Conservation (phyloP, 1,140 invertebrate species). For the Drosophila pectinifera region DNA sequence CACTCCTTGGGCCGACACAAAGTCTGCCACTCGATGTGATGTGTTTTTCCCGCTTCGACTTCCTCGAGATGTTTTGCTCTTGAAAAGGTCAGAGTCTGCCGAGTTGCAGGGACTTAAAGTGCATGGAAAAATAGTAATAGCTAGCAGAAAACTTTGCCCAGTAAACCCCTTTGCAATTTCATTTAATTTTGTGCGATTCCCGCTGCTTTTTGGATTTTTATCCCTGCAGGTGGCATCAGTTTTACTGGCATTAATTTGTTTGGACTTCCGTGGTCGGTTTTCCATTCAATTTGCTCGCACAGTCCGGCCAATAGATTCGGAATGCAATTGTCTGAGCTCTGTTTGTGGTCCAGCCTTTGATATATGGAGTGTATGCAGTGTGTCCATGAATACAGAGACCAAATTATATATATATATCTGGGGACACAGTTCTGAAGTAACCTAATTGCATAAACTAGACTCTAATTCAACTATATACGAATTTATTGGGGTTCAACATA, state of each 20-base stretch:
- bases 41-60: constrained; percentile 14
- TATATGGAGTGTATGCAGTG: constrained; percentile 1
- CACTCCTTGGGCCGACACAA: constrained; percentile 48
- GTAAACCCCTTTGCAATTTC: not conserved
- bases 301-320: not conserved
- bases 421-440: too few species aligned
- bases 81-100: constrained; percentile 66
- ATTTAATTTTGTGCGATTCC: constrained; percentile 19
- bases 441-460: constrained; percentile 1
- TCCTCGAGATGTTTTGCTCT: constrained; percentile 27
- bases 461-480: too few species aligned
- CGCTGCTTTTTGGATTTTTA: not conserved
- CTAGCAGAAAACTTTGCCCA: constrained; percentile 7
- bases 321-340: constrained; percentile 20
- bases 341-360: constrained; percentile 10
- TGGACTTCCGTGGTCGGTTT: constrained; percentile 12
- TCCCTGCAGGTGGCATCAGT: constrained; percentile 20
- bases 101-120: constrained; percentile 19
- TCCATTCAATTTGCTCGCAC: constrained; percentile 23
- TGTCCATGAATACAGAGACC: constrained; percentile 8
- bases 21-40: constrained; percentile 66
- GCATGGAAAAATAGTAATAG: constrained; percentile 1
- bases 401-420: constrained; percentile 5
- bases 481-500: not conserved
- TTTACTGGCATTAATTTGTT: constrained; percentile 19